Conservation (phyloP, 2,113 vertebrate genomes). For the Bos javanicus region DNA sequence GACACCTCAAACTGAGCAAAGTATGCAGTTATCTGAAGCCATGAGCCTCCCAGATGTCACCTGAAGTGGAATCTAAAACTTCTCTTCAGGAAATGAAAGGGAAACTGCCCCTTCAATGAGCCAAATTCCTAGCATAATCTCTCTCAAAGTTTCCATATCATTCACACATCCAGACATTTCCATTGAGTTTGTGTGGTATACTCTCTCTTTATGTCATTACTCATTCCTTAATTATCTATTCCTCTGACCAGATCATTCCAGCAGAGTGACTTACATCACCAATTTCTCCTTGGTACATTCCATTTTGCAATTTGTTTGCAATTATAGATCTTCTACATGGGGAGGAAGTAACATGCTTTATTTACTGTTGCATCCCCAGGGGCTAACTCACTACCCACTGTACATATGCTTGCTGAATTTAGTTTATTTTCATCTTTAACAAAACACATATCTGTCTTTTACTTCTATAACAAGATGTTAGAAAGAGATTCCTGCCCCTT, state of each 20-base stretch:
- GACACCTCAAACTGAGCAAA: not conserved
- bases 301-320: not conserved
- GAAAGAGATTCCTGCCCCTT: not conserved
- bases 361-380: not conserved
- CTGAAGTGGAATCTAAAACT: not conserved
- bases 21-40: not conserved
- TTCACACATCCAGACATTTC: not conserved
- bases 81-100: not conserved
- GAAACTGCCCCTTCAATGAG: not conserved
- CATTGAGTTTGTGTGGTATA: not conserved
- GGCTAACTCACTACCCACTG: not conserved
- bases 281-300: not conserved
- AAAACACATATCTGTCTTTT: not conserved
- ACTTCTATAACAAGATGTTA: not conserved
- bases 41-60: not conserved
- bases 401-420: not conserved
- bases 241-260: not conserved
- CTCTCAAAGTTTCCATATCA: not conserved
- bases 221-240: not conserved
- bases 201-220: not conserved
- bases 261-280: not conserved
- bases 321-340: not conserved
- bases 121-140: not conserved
- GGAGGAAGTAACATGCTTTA: not conserved
- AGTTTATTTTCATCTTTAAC: not conserved